Base-by-base conservation (phyloP, 1,140 invertebrate species). In the Zaprionus lachaisei region DNA sequence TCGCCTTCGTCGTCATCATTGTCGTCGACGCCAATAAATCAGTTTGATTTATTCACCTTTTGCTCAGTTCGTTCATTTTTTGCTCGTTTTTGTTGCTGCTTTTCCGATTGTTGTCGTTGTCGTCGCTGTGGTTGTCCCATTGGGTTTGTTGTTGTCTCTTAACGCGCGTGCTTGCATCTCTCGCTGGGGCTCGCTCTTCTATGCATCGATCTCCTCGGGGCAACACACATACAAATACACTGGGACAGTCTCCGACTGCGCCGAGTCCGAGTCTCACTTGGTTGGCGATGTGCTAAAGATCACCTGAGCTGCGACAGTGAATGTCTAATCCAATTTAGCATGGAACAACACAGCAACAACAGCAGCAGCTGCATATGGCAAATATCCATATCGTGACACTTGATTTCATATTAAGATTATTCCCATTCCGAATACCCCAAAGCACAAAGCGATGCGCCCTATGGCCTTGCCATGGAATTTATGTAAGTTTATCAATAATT, bases 41-140 rank as follows among this genome's bases (percentile, higher is more conserved):
- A 89, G 80, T 89, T 89, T 89, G 84, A 89, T 89, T 89, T 89
- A 87, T 87, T 89, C 62, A 83, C 80, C 84, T 83, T 74, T 65
- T 51, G 70, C 63, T 70, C 41, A 24, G 22, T 11, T 64, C 41
- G 47, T 58, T 71, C 24, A 17, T 64, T 56, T 71, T 64, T 41
- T n/a, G 66, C 37, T 34, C 38, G 62, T 63, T 38, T 28, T 28
- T 55, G 31, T 66, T 34, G 22, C 14, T 57, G 38, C 34, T 80
- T 79, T 80, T 78, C 56, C 81, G 77, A 83, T 85, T 81, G 82
- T 85, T 85, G 78, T 78, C 70, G 75, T 81, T 38, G 72, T 60
- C 49, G 62, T 74, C 55, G 62, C 58, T 38, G 68, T 56, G 44
- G 61, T 74, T 75, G 61, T 70, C 54, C 72, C 66, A 64, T 56